Conservation (phyloP, 30 jellyfish, hydroid and myxozoan genomes). For the Turritopsis dohrnii region DNA sequence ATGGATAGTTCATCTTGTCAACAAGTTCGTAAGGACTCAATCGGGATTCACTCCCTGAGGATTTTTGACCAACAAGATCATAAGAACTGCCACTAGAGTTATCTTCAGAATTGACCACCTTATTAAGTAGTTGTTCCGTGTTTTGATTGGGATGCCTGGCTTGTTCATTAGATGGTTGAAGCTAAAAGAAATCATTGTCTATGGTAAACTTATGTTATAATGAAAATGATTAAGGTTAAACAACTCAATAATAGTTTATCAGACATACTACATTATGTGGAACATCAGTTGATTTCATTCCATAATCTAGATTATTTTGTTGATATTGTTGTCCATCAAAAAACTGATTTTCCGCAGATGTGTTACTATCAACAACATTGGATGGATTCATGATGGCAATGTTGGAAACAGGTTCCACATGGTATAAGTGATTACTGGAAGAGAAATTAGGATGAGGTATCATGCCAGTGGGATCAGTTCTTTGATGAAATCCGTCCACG, state of each 20-base stretch:
- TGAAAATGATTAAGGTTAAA: too few species aligned
- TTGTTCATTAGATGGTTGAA: neutral
- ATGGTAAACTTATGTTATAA: too few species aligned
- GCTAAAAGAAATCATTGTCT: too few species aligned
- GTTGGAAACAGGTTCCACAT: neutral
- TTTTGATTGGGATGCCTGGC: neutral
- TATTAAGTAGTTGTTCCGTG: neutral
- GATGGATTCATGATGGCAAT: neutral
- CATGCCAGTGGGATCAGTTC: neutral
- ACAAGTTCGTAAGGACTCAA: constrained; percentile 36
- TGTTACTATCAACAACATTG: neutral
- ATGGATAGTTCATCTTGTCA: constrained; percentile 25
- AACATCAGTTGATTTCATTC: too few species aligned
- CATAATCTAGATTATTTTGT: neutral
- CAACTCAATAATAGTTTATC: neutral
- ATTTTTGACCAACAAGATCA: constrained; percentile 9
- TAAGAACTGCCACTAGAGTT: constrained; percentile 16
- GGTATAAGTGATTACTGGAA: neutral
- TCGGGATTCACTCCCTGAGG: constrained; percentile 34
- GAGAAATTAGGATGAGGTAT: neutral
- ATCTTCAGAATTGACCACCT: neutral
- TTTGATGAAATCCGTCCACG: neutral
- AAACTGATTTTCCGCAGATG: neutral
- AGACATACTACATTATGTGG: neutral
- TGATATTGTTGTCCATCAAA: neutral